Conservation (phyloP, 1,140 invertebrate genomes). For the Dendroctonus valens region DNA sequence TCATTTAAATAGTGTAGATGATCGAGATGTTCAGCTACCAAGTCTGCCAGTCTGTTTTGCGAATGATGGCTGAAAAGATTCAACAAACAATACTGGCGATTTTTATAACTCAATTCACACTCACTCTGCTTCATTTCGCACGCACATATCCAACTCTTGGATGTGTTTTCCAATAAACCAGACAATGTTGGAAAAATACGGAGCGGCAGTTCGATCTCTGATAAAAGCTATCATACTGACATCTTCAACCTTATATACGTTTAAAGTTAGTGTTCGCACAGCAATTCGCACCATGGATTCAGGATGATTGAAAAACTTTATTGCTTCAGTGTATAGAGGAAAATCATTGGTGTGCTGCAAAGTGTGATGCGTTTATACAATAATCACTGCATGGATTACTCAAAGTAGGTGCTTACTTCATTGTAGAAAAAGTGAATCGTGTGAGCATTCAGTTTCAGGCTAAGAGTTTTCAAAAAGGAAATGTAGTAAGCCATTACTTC, state of each 20-base stretch:
- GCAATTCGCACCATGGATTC: constrained; percentile 99
- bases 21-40: constrained; percentile 97
- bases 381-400: background rate
- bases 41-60: constrained; percentile 85
- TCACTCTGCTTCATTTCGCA: constrained; percentile 93
- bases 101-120: constrained; percentile 47
- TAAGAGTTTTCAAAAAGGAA: constrained; percentile 97
- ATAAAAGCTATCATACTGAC: constrained; percentile 95
- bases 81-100: background rate
- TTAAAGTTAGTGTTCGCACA: constrained; percentile 94
- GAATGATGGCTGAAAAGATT: constrained; percentile 75
- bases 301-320: constrained; percentile 98
- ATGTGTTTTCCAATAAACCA: constrained; percentile 99
- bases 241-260: constrained; percentile 95
- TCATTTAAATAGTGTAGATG: constrained; percentile 98
- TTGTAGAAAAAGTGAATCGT: constrained; percentile 99
- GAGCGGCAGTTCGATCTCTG: constrained; percentile 90
- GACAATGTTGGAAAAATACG: constrained; percentile 98
- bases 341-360: constrained; percentile 98
- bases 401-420: constrained; percentile 70
- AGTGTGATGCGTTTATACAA: constrained; percentile 7
- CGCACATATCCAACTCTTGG: constrained; percentile 91
- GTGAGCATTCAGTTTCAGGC: constrained; percentile 96
- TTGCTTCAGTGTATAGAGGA: constrained; percentile 97
- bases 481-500: constrained; percentile 99